These are phyloP conservation scores for Coregonus ussuriensis DNA, from an alignment of 2,797 vertebrate species.

Conservation along the genomic window DNA sequence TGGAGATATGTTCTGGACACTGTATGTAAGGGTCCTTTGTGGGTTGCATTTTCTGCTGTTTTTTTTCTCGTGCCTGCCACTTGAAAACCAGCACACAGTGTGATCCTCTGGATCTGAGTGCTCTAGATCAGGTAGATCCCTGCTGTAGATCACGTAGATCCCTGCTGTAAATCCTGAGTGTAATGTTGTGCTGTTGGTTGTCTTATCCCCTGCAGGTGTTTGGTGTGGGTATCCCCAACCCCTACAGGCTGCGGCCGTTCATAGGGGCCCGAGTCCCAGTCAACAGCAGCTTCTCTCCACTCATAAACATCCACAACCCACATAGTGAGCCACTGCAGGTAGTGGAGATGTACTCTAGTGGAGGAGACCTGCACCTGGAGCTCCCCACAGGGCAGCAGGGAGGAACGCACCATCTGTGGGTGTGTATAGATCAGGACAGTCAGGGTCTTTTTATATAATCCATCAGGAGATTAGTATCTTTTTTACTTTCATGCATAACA, in stretches of 20 bases:
- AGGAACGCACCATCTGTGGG: slow-evolving; percentile 86
- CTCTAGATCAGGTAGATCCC: too few relatives aligned
- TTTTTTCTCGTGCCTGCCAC: neutral
- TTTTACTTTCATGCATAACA: neutral
- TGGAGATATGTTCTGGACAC: neutral
- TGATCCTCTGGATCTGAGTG: neutral
- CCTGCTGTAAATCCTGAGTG: neutral
- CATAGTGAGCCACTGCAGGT: slow-evolving; percentile 91
- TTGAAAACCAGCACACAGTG: neutral
- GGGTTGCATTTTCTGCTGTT: neutral
- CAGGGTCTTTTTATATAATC: neutral
- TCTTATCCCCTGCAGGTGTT: slow-evolving; percentile 78
- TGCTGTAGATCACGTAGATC: neutral
- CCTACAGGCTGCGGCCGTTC: slow-evolving; percentile 86
- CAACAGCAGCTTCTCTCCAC: slow-evolving; percentile 91
- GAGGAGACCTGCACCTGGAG: slow-evolving; percentile 89
- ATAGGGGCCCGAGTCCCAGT: slow-evolving; percentile 89
- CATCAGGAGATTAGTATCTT: neutral
- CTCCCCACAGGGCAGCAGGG: slow-evolving; percentile 89
- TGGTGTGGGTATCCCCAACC: slow-evolving; percentile 89
- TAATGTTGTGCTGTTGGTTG: neutral
- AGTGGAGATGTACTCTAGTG: slow-evolving; percentile 92
- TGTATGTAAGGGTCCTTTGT: neutral
- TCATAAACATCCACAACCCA: slow-evolving; percentile 91
- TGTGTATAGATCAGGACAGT: slow-evolving; percentile 52